Evolutionary conservation across 2,888 invertebrate genomes (phyloP).

Genomic region (Gnatocerus cornutus): DNA sequence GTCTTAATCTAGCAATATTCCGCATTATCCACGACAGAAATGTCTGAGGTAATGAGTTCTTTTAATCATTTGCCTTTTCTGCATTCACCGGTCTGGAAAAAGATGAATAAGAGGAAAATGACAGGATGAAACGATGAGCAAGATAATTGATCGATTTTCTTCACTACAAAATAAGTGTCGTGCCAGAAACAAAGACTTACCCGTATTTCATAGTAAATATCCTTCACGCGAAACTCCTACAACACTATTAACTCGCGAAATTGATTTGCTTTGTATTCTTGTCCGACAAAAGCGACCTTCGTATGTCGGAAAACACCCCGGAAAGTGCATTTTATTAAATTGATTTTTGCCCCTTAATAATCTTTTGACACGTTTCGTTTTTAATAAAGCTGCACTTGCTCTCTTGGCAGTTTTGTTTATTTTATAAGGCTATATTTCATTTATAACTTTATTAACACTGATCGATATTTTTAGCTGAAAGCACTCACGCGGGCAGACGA

Average conservation of each 20-base stretch:
- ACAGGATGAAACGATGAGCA: constrained; percentile 16
- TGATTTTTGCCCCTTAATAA: no score
- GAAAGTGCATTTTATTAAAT: no score
- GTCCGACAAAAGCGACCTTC: no score
- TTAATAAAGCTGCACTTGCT: no score
- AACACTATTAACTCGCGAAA: not conserved
- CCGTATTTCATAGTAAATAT: not conserved
- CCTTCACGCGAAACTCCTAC: not conserved
- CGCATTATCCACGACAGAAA: constrained; percentile 49
- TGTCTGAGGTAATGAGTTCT: constrained; percentile 53
- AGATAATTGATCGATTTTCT: constrained; percentile 24
- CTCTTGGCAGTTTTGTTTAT: no score
- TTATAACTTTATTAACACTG: no score
- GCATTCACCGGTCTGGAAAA: constrained; percentile 37
- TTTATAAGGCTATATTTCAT: no score
- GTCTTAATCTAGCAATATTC: constrained; percentile 51
- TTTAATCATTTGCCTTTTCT: constrained; percentile 49
- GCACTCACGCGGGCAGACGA: no score
- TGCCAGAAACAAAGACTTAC: not conserved
- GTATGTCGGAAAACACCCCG: no score
- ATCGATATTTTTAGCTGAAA: no score
- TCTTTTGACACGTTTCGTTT: no score
- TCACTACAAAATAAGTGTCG: not conserved
- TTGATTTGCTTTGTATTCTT: not conserved
- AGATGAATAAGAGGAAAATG: constrained; percentile 36